A percentile compares a stretch with the other conserved stretches of the same genome.
Evolutionary conservation across 2,888 invertebrate species (phyloP).

Genomic region (Onthophagus sagittarius): DNA sequence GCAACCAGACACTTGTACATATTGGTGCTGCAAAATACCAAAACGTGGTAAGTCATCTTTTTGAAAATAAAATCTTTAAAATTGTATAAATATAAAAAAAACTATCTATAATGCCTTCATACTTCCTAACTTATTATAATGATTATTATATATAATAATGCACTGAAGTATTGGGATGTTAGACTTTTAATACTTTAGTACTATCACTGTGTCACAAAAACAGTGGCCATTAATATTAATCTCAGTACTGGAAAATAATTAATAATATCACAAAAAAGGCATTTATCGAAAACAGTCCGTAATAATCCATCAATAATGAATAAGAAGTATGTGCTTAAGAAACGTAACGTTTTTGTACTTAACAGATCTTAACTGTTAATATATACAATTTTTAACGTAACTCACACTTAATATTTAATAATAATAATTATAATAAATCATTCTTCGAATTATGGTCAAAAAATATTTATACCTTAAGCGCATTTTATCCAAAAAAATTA

Average conservation of each 20-base stretch:
- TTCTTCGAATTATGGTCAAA: neutral
- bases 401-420: neutral
- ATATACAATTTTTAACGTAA: no score
- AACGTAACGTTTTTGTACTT: neutral
- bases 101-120: constrained; percentile 52
- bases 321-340: neutral
- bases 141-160: constrained; percentile 47
- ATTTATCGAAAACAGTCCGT: neutral
- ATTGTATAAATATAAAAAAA: constrained; percentile 46
- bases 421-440: neutral
- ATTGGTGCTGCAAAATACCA: constrained; percentile 26
- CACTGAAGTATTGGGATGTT: constrained; percentile 52
- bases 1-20: constrained; percentile 3
- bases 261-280: constrained; percentile 16
- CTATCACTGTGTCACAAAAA: constrained; percentile 46
- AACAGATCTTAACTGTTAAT: neutral
- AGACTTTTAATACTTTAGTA: constrained; percentile 52
- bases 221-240: constrained; percentile 48
- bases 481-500: neutral
- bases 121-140: constrained; percentile 50
- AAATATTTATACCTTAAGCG: neutral
- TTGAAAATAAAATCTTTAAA: constrained; percentile 39
- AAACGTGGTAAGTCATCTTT: constrained; percentile 35
- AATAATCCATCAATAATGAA: neutral
- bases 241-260: constrained; percentile 40